These are phyloP conservation scores for Aptenodytes forsteri DNA, from an alignment of 2,113 vertebrate species.

Conservation along the genomic window DNA sequence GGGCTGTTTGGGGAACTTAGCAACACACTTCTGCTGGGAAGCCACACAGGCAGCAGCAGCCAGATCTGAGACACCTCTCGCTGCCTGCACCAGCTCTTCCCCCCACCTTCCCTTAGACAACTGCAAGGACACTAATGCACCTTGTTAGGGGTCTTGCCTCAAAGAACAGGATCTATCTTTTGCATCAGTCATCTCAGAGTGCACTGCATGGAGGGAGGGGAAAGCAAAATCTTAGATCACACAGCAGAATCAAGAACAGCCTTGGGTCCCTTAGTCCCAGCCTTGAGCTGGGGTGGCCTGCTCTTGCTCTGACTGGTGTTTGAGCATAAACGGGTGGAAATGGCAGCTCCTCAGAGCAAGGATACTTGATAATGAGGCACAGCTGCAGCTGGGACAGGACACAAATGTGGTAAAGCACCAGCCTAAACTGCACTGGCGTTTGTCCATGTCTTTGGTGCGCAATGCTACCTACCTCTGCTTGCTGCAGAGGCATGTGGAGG, in stretches of 20 bases:
- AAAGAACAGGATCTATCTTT: neutral
- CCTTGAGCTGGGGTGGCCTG: neutral
- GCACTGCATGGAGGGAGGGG: rapidly evolving
- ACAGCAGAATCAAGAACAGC: neutral
- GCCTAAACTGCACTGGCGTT: neutral
- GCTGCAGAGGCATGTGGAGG: neutral
- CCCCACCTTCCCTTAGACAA: neutral
- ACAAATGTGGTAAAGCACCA: neutral
- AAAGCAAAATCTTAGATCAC: neutral
- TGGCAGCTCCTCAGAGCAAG: neutral
- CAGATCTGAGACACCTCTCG: rapidly evolving
- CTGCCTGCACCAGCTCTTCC: neutral
- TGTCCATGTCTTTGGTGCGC: neutral
- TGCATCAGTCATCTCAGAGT: neutral
- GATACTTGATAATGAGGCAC: neutral
- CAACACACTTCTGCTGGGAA: neutral
- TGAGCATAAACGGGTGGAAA: neutral
- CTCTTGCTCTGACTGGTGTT: neutral
- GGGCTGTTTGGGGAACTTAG: neutral
- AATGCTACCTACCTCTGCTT: neutral
- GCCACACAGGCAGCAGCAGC: neutral
- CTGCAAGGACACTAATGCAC: rapidly evolving
- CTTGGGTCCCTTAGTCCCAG: neutral
- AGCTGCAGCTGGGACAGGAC: neutral
- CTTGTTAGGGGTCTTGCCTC: neutral